Base-by-base conservation (phyloP, 2,113 vertebrate species). In the Hemiscyllium ocellatum region DNA sequence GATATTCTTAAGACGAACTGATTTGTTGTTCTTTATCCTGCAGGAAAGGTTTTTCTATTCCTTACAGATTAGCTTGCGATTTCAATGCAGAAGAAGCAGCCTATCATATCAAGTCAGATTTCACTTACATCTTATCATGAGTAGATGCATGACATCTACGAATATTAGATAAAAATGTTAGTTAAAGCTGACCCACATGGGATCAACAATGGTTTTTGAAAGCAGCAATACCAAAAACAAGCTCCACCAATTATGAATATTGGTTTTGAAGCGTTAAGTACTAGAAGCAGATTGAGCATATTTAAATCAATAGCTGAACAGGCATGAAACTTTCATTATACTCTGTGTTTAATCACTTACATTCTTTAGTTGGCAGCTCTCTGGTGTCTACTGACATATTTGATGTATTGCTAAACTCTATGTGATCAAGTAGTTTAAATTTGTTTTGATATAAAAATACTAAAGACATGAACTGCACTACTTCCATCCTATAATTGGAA, bases 401-500 rank as follows among this genome's bases (percentile, higher is more conserved):
- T 72, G 69, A 52, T 95, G 37, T 42, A 76, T 95, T 95, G 42
- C 94, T 72, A 95, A 95, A 95, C 42, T 50, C 68, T 72, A 52
- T 72, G 13, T 47, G 68, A 95, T 95, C 42, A 72, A 95, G 90
- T 89, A 52, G 50, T 89, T 90, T 96, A 93, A 86, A 96, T 95
- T 96, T 80, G 69, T 96, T 72, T 95, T 96, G 85, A 61, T 89
- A 65, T 95, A 72, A 96, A 97, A 97, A 91, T 95, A 96, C 42
- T 95, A 96, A 96, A 96, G 95, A 97, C 97, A 97, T 90, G 96
- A 97, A 95, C 97, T 96, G 91, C 68, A 96, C 96, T 72, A 96
- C 93, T 97, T 97, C 95, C 96, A 96, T 96, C 96, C 78, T 80
- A 96, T 97, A 97, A 98, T 97, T 97, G 97, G 85, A 96, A 96